These are phyloP conservation scores for Drymonia ruficornis DNA, from an alignment of 2,888 invertebrate species.

Conservation along the genomic window DNA sequence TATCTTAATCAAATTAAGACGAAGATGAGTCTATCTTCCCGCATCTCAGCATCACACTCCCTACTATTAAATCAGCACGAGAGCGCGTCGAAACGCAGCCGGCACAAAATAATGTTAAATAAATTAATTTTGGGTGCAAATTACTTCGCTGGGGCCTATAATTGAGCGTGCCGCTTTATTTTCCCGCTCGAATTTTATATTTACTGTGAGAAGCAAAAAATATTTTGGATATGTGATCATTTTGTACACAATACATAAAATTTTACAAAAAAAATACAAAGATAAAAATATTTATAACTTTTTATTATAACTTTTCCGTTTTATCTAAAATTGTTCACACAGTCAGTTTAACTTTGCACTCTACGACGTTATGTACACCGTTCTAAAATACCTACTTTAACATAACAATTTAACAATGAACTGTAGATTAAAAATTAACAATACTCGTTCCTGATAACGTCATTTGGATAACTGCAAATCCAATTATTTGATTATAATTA, in stretches of 20 bases:
- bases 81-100: conserved; percentile 25
- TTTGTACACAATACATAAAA: no score
- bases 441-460: no score
- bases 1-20: background rate
- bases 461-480: background rate
- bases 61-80: conserved; percentile 6
- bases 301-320: no score
- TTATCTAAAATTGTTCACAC: no score
- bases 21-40: background rate
- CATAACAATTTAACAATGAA: no score
- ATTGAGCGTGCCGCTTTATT: conserved; percentile 52
- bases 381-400: no score
- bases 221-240: conserved; percentile 37
- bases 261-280: no score
- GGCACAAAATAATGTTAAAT: conserved; percentile 52
- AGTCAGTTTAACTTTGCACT: no score
- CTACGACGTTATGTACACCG: no score
- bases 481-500: background rate
- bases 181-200: conserved; percentile 33
- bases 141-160: conserved; percentile 58
- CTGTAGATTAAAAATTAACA: no score
- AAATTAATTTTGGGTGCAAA: conserved; percentile 70
- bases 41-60: background rate
- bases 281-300: no score
- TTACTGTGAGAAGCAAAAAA: conserved; percentile 19